Conservation (phyloP, 2,113 vertebrate species). For the Macquaria ambigua region DNA sequence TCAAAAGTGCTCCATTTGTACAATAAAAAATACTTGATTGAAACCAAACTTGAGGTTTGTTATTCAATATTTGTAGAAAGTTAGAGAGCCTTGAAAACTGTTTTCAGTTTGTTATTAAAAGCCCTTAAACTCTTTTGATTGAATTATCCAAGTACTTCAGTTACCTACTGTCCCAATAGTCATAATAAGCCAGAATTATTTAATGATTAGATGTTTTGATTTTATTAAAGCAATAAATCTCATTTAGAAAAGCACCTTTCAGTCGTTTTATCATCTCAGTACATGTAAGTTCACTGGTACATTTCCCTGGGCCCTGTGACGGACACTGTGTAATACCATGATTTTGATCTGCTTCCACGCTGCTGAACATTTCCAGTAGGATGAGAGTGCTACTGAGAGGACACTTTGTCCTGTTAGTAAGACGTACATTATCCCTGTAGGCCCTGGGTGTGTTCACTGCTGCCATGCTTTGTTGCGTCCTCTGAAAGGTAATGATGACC, state of each 20-base stretch:
- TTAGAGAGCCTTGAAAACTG: not conserved
- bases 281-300: not conserved
- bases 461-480: conserved; percentile 64
- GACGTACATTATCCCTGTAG: conserved; percentile 62
- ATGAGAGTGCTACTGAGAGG: conserved; percentile 48
- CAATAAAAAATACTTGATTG: not conserved
- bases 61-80: not conserved
- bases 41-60: not conserved
- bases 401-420: conserved; percentile 68
- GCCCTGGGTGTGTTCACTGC: conserved; percentile 68
- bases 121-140: not conserved
- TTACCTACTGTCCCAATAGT: too few species aligned
- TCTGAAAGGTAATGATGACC: conserved; percentile 79
- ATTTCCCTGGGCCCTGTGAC: not conserved
- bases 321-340: not conserved
- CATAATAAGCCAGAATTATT: not conserved
- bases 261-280: not conserved
- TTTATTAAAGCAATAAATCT: not conserved
- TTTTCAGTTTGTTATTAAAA: not conserved
- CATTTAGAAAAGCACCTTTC: not conserved
- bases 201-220: not conserved
- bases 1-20: not conserved
- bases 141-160: not conserved
- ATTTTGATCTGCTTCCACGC: conserved; percentile 40
- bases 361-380: conserved; percentile 36